Evolutionary conservation across 2,113 vertebrate genomes (phyloP), one percentile per base, ranked within the genome.

Genomic region (Hucho hucho): DNA sequence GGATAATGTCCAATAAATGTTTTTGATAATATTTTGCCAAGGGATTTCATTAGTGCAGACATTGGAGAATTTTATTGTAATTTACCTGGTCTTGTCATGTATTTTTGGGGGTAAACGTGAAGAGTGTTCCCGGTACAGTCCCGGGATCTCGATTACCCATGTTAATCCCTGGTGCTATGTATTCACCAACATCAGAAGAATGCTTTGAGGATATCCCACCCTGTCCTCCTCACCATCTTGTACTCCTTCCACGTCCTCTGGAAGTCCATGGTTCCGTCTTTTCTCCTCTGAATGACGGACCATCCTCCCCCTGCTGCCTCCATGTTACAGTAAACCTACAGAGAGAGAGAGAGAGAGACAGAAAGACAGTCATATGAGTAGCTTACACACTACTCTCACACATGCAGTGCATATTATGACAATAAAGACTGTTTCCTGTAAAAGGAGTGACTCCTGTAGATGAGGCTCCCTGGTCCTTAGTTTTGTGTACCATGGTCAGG

Each of bases 241-340:
- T 98, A 99, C 72, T 99, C 97, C 86, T 96, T 98, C 97, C 97
- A 99, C 3, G 90, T 94, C 83, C 93, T 95, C 83, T 99, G 97
- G 88, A 99, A 99, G 92, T 99, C 97, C 64, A 96, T 78, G 22
- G 92, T 97, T 43, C 97, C 97, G 75, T 99, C 95, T 81, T 96
- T 95, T 87, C 97, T 89, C 79, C 93, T 96, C 53, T 99, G 97
- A 87, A 98, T 95, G 69, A 98, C 91, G 0, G 95, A 98, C 97
- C 97, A 99, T 16, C 97, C 97, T 47, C 97, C 97, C 4, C 97
- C 96, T 18, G 91, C 93, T 65, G 93, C 81, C 79, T 98, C 97
- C 97, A 99, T 99, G 85, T 96, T 96, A 82, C 97, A 99, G 88
- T 95, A 98, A 53, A 99, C 97, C 97, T 99, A 78, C 49, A 73